phyloP scores from a whole-genome alignment of 2,797 vertebrate species.

The Bucorvus abyssinicus region DNA sequence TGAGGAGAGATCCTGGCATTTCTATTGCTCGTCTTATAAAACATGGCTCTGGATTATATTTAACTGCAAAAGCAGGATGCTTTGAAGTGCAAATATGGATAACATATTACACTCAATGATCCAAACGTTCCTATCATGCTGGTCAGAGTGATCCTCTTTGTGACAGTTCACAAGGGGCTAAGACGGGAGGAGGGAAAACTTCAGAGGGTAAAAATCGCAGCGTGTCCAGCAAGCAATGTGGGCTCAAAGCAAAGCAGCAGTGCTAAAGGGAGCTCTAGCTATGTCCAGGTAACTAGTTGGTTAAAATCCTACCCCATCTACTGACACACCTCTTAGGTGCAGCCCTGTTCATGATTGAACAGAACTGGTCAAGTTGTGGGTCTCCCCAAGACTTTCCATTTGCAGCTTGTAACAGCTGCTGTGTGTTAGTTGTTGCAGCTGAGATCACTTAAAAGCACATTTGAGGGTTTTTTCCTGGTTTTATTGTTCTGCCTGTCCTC shows the following conservation, averaged over 20 bases:
- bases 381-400: constrained; percentile 4
- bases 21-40: neutral
- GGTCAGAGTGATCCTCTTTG: neutral
- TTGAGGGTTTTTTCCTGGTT: neutral
- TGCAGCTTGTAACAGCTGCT: constrained; percentile 49
- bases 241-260: neutral
- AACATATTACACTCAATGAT: neutral
- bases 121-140: neutral
- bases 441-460: constrained; percentile 3
- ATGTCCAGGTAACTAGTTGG: neutral
- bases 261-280: neutral
- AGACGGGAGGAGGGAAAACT: neutral
- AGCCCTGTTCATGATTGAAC: neutral
- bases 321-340: constrained; percentile 20
- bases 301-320: constrained; percentile 54
- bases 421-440: constrained; percentile 18
- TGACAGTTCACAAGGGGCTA: neutral
- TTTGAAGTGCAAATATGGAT: constrained; percentile 26
- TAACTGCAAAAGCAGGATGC: neutral
- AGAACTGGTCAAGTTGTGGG: constrained; percentile 10
- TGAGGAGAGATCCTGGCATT: neutral
- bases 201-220: neutral
- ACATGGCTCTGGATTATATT: neutral
- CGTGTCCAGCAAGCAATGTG: neutral
- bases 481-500: constrained; percentile 17